phyloP scores from a whole-genome alignment of 2,888 invertebrate genomes.

The Heliconius ethilla region DNA sequence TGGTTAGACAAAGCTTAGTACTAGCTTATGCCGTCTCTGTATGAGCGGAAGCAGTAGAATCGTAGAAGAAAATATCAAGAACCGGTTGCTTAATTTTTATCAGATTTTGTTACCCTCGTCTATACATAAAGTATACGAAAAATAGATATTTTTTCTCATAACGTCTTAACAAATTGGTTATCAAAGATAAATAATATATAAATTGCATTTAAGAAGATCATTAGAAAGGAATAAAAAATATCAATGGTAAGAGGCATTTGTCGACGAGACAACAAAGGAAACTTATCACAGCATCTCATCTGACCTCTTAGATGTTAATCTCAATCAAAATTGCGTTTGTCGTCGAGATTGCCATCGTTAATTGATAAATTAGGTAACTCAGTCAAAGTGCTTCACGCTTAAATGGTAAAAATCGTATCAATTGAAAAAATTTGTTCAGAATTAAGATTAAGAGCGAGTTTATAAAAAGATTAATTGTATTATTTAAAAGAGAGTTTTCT shows the following conservation, averaged over 20 bases:
- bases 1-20: not conserved
- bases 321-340: conserved; percentile 41
- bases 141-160: not conserved
- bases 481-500: too few relatives aligned
- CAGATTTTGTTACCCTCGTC: too few relatives aligned
- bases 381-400: conserved; percentile 22
- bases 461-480: too few relatives aligned
- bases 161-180: not conserved
- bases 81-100: not conserved
- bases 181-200: not conserved
- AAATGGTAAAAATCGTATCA: not conserved
- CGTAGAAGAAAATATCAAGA: not conserved
- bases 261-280: conserved; percentile 51
- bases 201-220: not conserved
- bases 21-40: not conserved
- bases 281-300: conserved; percentile 21
- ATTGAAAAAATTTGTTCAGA: not conserved
- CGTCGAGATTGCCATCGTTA: conserved; percentile 41
- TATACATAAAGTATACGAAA: not conserved
- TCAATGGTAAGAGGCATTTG: conserved; percentile 40
- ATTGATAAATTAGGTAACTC: conserved; percentile 35
- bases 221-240: conserved; percentile 33
- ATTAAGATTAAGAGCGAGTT: not conserved
- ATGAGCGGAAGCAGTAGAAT: not conserved
- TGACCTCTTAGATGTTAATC: conserved; percentile 41